Evolutionary conservation across 2,113 vertebrate genomes (phyloP).

Genomic region (Ursus arctos): DNA sequence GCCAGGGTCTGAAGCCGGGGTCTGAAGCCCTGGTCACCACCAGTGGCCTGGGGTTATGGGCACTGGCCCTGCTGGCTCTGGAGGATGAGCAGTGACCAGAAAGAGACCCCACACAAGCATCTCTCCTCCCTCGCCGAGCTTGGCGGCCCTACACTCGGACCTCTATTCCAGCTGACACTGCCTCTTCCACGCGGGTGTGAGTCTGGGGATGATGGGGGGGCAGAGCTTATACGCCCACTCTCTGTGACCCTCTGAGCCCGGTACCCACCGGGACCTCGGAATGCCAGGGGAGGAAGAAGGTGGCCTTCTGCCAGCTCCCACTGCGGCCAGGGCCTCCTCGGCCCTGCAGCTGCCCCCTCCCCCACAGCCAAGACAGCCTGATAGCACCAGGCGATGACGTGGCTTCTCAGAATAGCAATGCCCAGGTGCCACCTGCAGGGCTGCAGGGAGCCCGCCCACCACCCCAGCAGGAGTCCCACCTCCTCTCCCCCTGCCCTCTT

Average conservation of each 20-base stretch:
- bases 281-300: background rate
- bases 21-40: background rate
- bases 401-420: constrained; percentile 16
- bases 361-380: background rate
- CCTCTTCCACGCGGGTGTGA: background rate
- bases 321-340: background rate
- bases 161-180: background rate
- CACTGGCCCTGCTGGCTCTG: background rate
- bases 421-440: constrained; percentile 60
- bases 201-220: background rate
- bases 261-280: background rate
- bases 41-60: background rate
- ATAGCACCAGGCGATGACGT: background rate
- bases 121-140: background rate
- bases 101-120: background rate
- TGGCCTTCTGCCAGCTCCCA: background rate
- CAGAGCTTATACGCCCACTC: background rate
- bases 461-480: background rate
- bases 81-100: background rate
- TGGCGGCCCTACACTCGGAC: background rate
- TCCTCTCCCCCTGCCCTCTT: background rate
- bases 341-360: background rate
- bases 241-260: background rate
- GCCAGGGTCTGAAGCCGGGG: background rate
- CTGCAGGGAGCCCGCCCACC: background rate